Base-by-base conservation (phyloP, 2,797 vertebrate genomes). In the Hephaestus fuliginosus region DNA sequence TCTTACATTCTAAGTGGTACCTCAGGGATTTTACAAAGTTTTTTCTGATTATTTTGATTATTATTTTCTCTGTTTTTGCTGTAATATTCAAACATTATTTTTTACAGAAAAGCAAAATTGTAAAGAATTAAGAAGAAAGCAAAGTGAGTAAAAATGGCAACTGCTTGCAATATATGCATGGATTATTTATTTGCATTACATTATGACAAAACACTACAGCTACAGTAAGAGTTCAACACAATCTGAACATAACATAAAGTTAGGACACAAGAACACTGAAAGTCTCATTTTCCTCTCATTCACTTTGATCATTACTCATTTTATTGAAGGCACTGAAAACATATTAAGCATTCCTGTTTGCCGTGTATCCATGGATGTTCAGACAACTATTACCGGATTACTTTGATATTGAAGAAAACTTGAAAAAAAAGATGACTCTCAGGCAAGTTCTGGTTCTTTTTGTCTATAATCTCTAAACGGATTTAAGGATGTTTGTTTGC, bases 41-140 rank as follows among this genome's bases (percentile, higher is more conserved):
- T 44, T 17, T 78, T 65, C 48, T 4, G 22, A 73, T 74, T 51
- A 30, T 60, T 76, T 75, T 22, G 72, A 25, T 74, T 60, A 15
- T 71, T 46, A 46, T 14, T 33, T 25, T 63, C 6, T 63, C 18
- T 51, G 20, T 65, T 61, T 66, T 58, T 73, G 20, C 3, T 71
- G 7, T 28, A 25, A 62, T 52, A 61, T 62, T 57, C 20, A 60
- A 49, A 65, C 12, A 3, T 17, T 15, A 0, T 36, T 7, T 13
- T 36, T 74, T 55, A 4, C 69, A 57, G 15, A 7, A 57, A 41
- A 39, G 36, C 25, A 33, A 49, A 66, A 11, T 1, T 36, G 25
- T 61, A 25, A 25, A 28, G 46, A 79, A 41, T 49, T 28, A 36
- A 36, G 33, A 36, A 36, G 25, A 25, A 58, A 28, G 33, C 53